Evolutionary conservation across 1,140 invertebrate genomes (phyloP).

Genomic region (Dendrolimus punctatus): DNA sequence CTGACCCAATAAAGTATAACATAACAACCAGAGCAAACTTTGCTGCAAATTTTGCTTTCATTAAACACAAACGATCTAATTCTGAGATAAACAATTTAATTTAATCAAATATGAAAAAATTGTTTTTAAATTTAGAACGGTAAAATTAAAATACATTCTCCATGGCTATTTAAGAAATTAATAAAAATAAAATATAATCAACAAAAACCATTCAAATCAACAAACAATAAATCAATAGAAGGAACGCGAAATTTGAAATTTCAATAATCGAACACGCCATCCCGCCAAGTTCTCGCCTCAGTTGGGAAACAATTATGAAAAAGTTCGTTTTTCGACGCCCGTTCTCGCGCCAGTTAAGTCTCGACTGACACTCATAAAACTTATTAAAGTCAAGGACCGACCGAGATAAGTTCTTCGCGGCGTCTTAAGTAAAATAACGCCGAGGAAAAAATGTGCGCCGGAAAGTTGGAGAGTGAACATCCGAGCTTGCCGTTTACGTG

Average conservation of each 20-base stretch:
- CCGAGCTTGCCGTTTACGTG: conserved; percentile 40
- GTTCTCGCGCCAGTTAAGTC: conserved; percentile 64
- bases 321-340: conserved; percentile 58
- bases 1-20: too few relatives aligned
- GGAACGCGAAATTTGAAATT: conserved; percentile 29
- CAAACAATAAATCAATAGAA: conserved; percentile 20
- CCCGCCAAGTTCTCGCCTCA: conserved; percentile 39
- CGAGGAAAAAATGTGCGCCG: conserved; percentile 53
- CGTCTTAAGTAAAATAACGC: conserved; percentile 70
- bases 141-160: too few relatives aligned
- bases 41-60: too few relatives aligned
- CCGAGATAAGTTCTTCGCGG: conserved; percentile 65
- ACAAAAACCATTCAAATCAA: conserved; percentile 22
- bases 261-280: conserved; percentile 57
- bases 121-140: too few relatives aligned
- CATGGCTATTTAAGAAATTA: not conserved
- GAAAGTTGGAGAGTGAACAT: conserved; percentile 58
- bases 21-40: too few relatives aligned
- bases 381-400: conserved; percentile 71
- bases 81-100: too few relatives aligned
- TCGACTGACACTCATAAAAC: conserved; percentile 68
- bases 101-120: too few relatives aligned
- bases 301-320: conserved; percentile 70
- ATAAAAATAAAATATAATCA: conserved; percentile 9
- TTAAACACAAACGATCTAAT: too few relatives aligned